Evolutionary conservation across 2,113 vertebrate species (phyloP), one percentile per base, ranked within the genome.

Genomic region (Myanophis thanlyinensis): DNA sequence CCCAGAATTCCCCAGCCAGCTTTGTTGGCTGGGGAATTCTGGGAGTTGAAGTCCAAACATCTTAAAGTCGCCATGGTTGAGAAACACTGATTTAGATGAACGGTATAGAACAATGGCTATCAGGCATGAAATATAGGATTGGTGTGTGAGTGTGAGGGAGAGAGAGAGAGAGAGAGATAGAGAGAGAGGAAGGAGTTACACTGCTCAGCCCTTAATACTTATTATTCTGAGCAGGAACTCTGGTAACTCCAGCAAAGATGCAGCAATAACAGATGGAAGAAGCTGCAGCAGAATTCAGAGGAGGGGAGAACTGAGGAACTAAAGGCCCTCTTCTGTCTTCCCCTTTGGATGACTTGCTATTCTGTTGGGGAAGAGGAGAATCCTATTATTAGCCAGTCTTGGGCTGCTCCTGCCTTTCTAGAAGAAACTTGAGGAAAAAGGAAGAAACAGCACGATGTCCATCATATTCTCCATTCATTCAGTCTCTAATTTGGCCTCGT

Each of bases 211-310:
- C 46, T 51, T 48, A 59, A 11, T 93, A 85, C 88, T 93, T 93
- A n/a, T 90, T 93, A 93, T 93, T 93, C 88, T 93, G 92, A 89
- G 52, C 92, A 89, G 88, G 73, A 90, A 62, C 13, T 1, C 73
- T 92, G 46, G 88, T 54, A n/a, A 30, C 23, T 89, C 88, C 53
- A 89, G 73, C 73, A 89, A 53, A 35, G 73, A 89, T 90, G 92
- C 92, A 84, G 91, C 12, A 44, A 84, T 84, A 52, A 51, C 87
- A 89, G 88, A 80, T 35, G 20, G 53, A 15, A 59, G 88, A 86
- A 85, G 88, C 92, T 86, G 92, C 92, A 90, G 92, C 44, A 49
- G 44, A 35, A 73, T 93, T 85, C 47, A 6, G 6, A 87, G 51
- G 87, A 44, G 25, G 67, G 40, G 25, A 35, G 11, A 5, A 40